Evolutionary conservation across 1,140 invertebrate species (phyloP), one percentile per base, ranked within the genome.

Genomic region (Megalopta genalis): DNA sequence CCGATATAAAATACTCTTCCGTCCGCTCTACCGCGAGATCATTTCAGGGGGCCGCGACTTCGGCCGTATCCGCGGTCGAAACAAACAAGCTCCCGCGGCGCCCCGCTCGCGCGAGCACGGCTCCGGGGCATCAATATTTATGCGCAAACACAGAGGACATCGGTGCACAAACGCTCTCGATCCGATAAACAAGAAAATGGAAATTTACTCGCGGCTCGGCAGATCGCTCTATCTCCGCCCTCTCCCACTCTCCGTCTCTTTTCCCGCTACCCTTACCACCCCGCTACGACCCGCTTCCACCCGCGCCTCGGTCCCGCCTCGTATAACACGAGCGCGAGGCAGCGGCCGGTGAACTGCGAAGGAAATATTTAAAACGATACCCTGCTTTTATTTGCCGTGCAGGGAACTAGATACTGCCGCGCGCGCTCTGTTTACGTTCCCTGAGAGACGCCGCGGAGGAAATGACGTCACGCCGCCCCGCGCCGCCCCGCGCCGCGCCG

Each of bases 161-260:
- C 46, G 78, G 46, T 57, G 65, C 72, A 32, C 76, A 70, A 75
- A 71, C 78, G 69, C 54, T 60, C 37, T 65, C 64, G 63, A 84
- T 74, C 72, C 57, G 57, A 79, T 83, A 77, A 74, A 81, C 73
- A 84, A 78, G 82, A 66, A 81, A 85, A 84, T 84, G 76, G 82
- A 83, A 85, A 72, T 72, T 18, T 32, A 14, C 54, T 25, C 37
- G 37, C 32, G 69, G 23, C 54, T n/a, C 18, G n/a, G 12, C 57
- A 14, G 64, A 23, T 66, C 42, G 39, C n/a, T 66, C n/a, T n/a
- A 14, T 6, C 21, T 25, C 27, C n/a, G 5, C 37, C 10, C 16
- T 52, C 16, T 21, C 49, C 4, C 49, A 3, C 10, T 12, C 10
- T 12, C 42, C 14, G 10, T 46, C 42, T 46, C 42, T 46, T 14